These are phyloP conservation scores for Graphium colonna DNA, from an alignment of 2,888 invertebrate genomes.

Conservation along the genomic window DNA sequence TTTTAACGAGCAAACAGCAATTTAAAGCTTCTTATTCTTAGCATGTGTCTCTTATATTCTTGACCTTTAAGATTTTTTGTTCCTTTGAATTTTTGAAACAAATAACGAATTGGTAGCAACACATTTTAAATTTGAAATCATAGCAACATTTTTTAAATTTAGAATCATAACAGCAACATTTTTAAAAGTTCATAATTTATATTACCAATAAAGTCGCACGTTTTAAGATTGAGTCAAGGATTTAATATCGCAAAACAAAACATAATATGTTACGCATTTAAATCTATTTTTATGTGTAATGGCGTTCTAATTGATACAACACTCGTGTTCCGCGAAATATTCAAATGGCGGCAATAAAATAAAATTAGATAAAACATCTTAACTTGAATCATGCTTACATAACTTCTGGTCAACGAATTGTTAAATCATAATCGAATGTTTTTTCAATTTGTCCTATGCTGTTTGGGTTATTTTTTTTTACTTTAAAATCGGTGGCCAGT, in stretches of 20 bases:
- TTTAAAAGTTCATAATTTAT: too few relatives aligned
- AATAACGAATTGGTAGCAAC: too few relatives aligned
- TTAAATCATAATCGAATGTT: too few relatives aligned
- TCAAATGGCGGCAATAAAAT: constrained; percentile 10
- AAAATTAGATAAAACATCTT: not conserved
- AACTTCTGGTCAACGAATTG: constrained; percentile 2
- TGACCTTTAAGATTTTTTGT: not conserved
- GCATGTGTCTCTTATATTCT: not conserved
- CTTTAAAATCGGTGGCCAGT: too few relatives aligned
- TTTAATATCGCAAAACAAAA: not conserved
- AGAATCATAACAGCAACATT: too few relatives aligned
- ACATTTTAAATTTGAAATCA: too few relatives aligned
- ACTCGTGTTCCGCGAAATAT: constrained; percentile 8
- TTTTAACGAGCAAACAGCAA: not conserved
- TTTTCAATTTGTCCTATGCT: too few relatives aligned
- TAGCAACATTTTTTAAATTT: too few relatives aligned
- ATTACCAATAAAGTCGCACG: not conserved
- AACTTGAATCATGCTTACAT: not conserved
- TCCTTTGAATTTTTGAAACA: too few relatives aligned
- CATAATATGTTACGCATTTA: constrained; percentile 1
- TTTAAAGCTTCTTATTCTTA: not conserved
- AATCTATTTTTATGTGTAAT: not conserved
- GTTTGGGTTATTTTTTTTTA: too few relatives aligned
- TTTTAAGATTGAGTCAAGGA: not conserved
- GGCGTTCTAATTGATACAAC: constrained; percentile 2